These are phyloP conservation scores for Pterostichus madidus DNA, from an alignment of 2,888 invertebrate genomes.

Conservation along the genomic window DNA sequence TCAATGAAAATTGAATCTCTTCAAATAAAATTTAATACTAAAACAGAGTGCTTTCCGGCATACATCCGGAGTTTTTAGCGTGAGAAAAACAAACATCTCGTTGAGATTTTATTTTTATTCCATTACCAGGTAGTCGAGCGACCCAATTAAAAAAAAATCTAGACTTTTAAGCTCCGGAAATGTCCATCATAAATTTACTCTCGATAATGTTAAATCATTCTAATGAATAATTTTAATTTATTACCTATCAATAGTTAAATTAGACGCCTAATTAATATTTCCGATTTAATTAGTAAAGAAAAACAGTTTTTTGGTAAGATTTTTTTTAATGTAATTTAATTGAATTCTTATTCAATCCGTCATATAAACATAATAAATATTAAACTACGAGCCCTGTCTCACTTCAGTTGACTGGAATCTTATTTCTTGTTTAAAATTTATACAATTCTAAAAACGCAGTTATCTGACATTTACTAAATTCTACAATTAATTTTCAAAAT, in stretches of 20 bases:
- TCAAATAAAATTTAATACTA: constrained; percentile 59
- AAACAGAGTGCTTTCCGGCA: constrained; percentile 43
- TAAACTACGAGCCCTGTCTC: too few relatives aligned
- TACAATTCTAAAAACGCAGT: too few relatives aligned
- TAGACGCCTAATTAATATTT: not conserved
- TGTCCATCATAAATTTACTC: constrained; percentile 35
- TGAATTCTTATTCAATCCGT: too few relatives aligned
- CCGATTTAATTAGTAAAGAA: too few relatives aligned
- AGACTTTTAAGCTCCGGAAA: constrained; percentile 40
- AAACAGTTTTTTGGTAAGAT: too few relatives aligned
- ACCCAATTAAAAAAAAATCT: constrained; percentile 39
- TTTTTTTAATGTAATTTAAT: too few relatives aligned
- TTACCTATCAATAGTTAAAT: not conserved
- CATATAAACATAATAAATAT: too few relatives aligned
- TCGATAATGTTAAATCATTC: constrained; percentile 33
- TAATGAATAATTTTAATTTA: not conserved
- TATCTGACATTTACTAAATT: too few relatives aligned
- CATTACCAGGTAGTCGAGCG: constrained; percentile 54
- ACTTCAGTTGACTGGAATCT: too few relatives aligned
- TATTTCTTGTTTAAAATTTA: too few relatives aligned
- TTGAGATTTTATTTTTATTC: constrained; percentile 44
- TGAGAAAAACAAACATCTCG: constrained; percentile 56
- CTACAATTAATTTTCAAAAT: too few relatives aligned
- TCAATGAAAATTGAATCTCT: constrained; percentile 44
- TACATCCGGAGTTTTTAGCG: constrained; percentile 52